Evolutionary conservation across 2,888 invertebrate species (phyloP).

Genomic region (Sthenelais limicola): DNA sequence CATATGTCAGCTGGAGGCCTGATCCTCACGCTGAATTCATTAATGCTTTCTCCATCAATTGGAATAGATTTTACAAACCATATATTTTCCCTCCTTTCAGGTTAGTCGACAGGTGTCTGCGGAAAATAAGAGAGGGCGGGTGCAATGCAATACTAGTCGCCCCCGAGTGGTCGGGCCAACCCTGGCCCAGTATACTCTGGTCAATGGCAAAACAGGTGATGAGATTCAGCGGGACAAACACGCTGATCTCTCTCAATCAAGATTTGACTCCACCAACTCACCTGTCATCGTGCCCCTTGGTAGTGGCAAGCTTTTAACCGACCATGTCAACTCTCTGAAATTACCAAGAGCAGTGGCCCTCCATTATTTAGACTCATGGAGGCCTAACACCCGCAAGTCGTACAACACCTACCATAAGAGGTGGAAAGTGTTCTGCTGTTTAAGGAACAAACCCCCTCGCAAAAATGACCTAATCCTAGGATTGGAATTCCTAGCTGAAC

Average conservation of each 20-base stretch:
- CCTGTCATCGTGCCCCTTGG: no score
- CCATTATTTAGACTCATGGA: not conserved
- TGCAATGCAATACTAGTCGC: not conserved
- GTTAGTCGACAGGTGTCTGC: not conserved
- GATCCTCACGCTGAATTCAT: constrained; percentile 45
- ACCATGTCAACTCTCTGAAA: no score
- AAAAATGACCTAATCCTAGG: not conserved
- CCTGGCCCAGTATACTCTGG: not conserved
- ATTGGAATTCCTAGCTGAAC: not conserved
- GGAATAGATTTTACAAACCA: constrained; percentile 30
- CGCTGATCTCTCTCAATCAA: not conserved
- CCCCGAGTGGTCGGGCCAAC: not conserved
- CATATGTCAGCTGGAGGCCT: constrained; percentile 48
- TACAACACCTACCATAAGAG: not conserved
- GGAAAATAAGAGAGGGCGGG: not conserved
- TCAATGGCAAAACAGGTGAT: not conserved
- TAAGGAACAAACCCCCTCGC: not conserved
- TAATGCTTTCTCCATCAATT: constrained; percentile 47
- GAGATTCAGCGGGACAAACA: not conserved
- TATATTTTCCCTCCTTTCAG: constrained; percentile 46
- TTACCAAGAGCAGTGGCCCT: no score
- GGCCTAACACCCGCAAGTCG: not conserved
- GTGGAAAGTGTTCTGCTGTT: not conserved
- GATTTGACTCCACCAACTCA: no score
- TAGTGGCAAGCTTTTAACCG: no score